phyloP scores from a whole-genome alignment of 1,140 invertebrate species.

The Drosophila nikananu region DNA sequence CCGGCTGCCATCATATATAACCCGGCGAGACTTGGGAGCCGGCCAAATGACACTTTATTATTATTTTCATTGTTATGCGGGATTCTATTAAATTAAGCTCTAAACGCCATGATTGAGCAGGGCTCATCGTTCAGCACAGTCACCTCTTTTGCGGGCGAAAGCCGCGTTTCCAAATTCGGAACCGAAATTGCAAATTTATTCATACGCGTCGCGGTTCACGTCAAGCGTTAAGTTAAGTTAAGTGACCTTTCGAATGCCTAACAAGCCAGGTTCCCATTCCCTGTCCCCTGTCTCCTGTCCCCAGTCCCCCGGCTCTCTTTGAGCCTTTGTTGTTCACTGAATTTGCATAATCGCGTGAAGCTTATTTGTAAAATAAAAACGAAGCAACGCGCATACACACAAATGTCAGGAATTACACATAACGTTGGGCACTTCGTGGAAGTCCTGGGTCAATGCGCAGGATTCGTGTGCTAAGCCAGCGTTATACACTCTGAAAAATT shows the following conservation, averaged over 20 bases:
- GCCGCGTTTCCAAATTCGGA: slow-evolving; percentile 13
- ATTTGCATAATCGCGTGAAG: slow-evolving; percentile 82
- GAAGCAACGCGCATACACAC: slow-evolving; percentile 58
- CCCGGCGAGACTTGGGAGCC: slow-evolving; percentile 34
- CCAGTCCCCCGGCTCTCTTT: slow-evolving; percentile 7
- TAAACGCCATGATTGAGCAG: slow-evolving; percentile 38
- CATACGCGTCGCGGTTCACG: slow-evolving; percentile 58
- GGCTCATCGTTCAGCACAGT: slow-evolving; percentile 7
- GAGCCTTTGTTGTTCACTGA: slow-evolving; percentile 52
- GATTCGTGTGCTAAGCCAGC: slow-evolving; percentile 56
- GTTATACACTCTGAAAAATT: background rate
- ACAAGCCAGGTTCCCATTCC: slow-evolving; percentile 25
- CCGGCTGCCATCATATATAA: slow-evolving; percentile 49
- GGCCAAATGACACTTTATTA: slow-evolving; percentile 63
- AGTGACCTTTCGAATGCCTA: slow-evolving; percentile 66
- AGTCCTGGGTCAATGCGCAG: slow-evolving; percentile 63
- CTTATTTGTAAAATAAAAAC: slow-evolving; percentile 82
- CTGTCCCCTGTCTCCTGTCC: background rate
- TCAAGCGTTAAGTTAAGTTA: slow-evolving; percentile 52
- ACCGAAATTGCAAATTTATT: slow-evolving; percentile 72
- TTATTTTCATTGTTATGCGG: slow-evolving; percentile 60
- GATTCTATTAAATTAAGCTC: slow-evolving; percentile 50
- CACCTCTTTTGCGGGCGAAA: slow-evolving; percentile 18
- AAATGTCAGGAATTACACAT: slow-evolving; percentile 79
- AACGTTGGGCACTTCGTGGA: slow-evolving; percentile 53